These are phyloP conservation scores for Temnothorax ravouxi DNA, from an alignment of 2,888 invertebrate species.

Conservation along the genomic window DNA sequence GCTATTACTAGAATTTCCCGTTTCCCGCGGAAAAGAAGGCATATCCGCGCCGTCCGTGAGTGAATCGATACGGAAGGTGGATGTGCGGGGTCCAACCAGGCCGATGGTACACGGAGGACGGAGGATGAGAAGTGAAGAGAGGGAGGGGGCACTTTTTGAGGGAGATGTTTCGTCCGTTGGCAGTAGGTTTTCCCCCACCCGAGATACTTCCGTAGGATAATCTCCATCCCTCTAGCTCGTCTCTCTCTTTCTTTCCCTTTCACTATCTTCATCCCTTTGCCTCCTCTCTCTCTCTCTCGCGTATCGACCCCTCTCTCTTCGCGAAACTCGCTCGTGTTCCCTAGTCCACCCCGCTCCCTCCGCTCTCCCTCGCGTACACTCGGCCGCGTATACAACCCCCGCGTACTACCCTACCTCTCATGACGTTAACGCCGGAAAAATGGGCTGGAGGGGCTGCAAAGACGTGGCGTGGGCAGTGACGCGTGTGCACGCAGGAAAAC, in stretches of 20 bases:
- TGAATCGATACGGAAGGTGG: constrained; percentile 79
- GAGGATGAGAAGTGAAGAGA: constrained; percentile 60
- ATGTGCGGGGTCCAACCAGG: constrained; percentile 70
- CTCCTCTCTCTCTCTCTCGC: constrained; percentile 36
- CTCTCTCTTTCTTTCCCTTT: constrained; percentile 35
- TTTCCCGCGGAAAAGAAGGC: constrained; percentile 51
- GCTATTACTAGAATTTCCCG: constrained; percentile 53
- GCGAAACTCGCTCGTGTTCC: constrained; percentile 74
- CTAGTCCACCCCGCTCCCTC: constrained; percentile 74
- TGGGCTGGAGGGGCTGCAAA: constrained; percentile 75
- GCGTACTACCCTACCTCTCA: constrained; percentile 69
- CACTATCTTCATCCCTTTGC: constrained; percentile 13
- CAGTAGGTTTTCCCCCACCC: constrained; percentile 80
- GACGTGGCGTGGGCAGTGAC: constrained; percentile 84
- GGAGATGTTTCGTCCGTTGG: constrained; percentile 84
- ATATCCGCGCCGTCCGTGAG: constrained; percentile 70
- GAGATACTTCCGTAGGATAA: constrained; percentile 81
- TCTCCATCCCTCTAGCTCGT: constrained; percentile 77
- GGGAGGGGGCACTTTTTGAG: constrained; percentile 82
- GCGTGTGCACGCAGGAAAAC: constrained; percentile 86
- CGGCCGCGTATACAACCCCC: constrained; percentile 66
- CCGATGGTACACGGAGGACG: constrained; percentile 54
- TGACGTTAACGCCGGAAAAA: constrained; percentile 82
- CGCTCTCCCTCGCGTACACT: constrained; percentile 28
- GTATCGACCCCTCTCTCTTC: constrained; percentile 64